These are phyloP conservation scores for Nerophis ophidion DNA, from an alignment of 2,113 vertebrate genomes.

Conservation along the genomic window DNA sequence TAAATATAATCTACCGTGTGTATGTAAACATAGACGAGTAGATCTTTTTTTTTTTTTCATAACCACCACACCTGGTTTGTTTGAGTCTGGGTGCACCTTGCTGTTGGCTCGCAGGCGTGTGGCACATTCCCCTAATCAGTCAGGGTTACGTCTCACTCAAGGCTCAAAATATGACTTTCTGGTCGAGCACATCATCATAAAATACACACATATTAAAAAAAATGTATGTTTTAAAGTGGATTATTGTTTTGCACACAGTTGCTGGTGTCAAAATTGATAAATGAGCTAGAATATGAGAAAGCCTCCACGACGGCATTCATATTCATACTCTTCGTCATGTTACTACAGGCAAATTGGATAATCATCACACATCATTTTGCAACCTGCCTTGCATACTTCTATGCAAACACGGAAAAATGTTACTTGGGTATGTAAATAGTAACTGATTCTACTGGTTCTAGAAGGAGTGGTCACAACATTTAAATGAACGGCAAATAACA, in stretches of 20 bases:
- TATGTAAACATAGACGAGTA: background rate
- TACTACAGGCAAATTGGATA: background rate
- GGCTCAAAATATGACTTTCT: background rate
- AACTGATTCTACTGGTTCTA: background rate
- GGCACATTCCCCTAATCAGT: slow-evolving; percentile 1
- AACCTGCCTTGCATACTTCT: background rate
- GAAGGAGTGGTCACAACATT: background rate
- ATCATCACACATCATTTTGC: background rate
- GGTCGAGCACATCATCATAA: background rate
- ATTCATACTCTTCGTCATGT: background rate
- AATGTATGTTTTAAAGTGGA: no score
- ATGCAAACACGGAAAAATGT: background rate
- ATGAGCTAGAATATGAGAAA: background rate
- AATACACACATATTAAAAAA: no score
- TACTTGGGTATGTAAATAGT: no score
- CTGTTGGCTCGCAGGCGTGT: background rate
- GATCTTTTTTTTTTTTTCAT: background rate
- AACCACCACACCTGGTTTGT: background rate
- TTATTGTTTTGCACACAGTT: background rate
- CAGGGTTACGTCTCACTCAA: background rate
- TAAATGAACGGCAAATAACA: no score
- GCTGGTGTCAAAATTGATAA: background rate
- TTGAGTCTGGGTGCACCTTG: background rate
- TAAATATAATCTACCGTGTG: no score
- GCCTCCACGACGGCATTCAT: background rate